These are phyloP conservation scores for Ormyrus labotus DNA, from an alignment of 2,888 invertebrate genomes.

Conservation along the genomic window DNA sequence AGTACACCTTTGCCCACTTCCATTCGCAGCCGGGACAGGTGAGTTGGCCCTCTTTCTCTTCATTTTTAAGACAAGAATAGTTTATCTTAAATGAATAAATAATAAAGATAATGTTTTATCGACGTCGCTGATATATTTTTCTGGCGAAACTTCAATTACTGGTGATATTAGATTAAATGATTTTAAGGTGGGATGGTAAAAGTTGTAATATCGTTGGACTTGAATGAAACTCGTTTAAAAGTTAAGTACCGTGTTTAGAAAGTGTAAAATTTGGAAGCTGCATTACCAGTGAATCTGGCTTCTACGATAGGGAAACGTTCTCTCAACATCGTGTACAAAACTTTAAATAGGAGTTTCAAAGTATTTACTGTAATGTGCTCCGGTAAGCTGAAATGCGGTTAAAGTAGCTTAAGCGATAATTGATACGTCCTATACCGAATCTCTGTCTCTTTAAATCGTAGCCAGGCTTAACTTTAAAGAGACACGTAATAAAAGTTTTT, in stretches of 20 bases:
- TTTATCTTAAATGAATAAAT: too few species aligned
- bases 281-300: slow-evolving; percentile 45
- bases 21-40: slow-evolving; percentile 93
- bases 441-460: slow-evolving; percentile 42
- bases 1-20: slow-evolving; percentile 94
- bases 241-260: slow-evolving; percentile 36
- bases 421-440: slow-evolving; percentile 44
- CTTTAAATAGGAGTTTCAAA: slow-evolving; percentile 57
- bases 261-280: slow-evolving; percentile 46
- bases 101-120: too few species aligned
- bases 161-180: too few species aligned
- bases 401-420: slow-evolving; percentile 56
- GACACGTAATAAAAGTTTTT: slow-evolving; percentile 32
- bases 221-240: slow-evolving; percentile 11
- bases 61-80: too few species aligned
- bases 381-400: slow-evolving; percentile 45
- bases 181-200: not conserved
- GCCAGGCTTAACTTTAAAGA: slow-evolving; percentile 26
- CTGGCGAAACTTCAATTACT: too few species aligned
- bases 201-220: not conserved
- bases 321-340: slow-evolving; percentile 46
- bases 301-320: slow-evolving; percentile 39
- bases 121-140: too few species aligned
- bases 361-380: slow-evolving; percentile 55
- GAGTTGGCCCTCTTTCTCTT: slow-evolving; percentile 14